phyloP scores from a whole-genome alignment of 2,797 vertebrate species.

The Eurystomus glaucurus region DNA sequence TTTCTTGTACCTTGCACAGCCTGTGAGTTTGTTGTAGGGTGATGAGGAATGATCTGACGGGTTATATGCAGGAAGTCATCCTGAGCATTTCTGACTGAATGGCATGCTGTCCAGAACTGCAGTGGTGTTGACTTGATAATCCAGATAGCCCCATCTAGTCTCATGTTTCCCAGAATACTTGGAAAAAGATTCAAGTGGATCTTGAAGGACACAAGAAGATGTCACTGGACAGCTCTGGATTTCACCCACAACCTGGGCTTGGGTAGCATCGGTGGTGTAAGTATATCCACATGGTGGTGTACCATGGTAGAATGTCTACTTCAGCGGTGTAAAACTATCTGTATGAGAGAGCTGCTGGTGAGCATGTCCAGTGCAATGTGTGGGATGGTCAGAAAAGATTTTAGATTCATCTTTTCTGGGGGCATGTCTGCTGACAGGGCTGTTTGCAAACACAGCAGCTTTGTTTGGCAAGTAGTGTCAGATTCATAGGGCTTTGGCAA shows the following conservation, averaged over 20 bases:
- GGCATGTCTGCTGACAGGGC: neutral
- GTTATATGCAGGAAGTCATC: fast-evolving
- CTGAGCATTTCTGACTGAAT: neutral
- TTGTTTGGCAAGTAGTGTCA: neutral
- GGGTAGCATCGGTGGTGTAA: neutral
- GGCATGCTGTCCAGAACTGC: fast-evolving
- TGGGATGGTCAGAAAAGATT: neutral
- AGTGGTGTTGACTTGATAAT: neutral
- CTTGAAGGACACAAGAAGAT: neutral
- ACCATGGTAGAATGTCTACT: neutral
- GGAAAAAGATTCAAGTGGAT: neutral
- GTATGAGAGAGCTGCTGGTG: neutral
- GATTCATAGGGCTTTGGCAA: neutral
- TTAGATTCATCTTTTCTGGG: neutral
- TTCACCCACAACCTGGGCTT: neutral
- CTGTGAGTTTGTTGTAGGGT: neutral
- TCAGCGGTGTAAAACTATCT: neutral
- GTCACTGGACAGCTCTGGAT: neutral
- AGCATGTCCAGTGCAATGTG: neutral
- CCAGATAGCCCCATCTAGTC: neutral
- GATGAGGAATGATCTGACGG: neutral
- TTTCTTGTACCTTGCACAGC: neutral
- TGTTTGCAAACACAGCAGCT: neutral
- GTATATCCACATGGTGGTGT: neutral
- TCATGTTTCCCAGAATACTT: neutral